Percentiles rank a stretch among this genome's conserved stretches.
These are phyloP conservation scores for Erythrolamprus reginae DNA, from an alignment of 2,113 vertebrate species.

Conservation along the genomic window DNA sequence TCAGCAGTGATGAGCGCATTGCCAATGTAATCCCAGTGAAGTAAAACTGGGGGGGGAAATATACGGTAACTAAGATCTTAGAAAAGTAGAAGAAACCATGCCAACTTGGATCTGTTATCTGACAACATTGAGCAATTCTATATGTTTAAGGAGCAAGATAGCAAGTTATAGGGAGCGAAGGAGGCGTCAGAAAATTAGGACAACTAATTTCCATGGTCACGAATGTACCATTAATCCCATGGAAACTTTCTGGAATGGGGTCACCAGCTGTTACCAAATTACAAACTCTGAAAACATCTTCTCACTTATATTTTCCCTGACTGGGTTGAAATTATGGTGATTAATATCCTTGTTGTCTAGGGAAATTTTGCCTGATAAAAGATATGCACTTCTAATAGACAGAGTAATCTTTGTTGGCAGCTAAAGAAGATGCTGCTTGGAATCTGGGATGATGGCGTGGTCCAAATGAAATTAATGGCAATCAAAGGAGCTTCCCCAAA, in stretches of 20 bases:
- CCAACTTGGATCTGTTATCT: background rate
- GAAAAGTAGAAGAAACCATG: background rate
- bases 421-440: conserved; percentile 53
- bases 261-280: background rate
- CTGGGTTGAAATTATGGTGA: conserved; percentile 15
- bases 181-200: background rate
- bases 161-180: background rate
- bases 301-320: background rate
- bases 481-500: conserved; percentile 53
- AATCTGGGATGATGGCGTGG: conserved; percentile 38
- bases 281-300: conserved; percentile 10
- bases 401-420: conserved; percentile 26
- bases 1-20: background rate
- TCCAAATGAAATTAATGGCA: conserved; percentile 59
- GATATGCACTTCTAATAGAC: conserved; percentile 10
- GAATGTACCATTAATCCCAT: background rate
- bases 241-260: background rate
- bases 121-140: background rate
- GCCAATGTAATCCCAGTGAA: background rate
- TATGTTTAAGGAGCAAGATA: background rate
- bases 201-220: background rate
- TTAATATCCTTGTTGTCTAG: background rate
- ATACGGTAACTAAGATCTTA: background rate
- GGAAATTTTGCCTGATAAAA: conserved; percentile 12
- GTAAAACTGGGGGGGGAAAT: background rate